Conservation (phyloP, 2,797 vertebrate species). For the Heliangelus exortis region DNA sequence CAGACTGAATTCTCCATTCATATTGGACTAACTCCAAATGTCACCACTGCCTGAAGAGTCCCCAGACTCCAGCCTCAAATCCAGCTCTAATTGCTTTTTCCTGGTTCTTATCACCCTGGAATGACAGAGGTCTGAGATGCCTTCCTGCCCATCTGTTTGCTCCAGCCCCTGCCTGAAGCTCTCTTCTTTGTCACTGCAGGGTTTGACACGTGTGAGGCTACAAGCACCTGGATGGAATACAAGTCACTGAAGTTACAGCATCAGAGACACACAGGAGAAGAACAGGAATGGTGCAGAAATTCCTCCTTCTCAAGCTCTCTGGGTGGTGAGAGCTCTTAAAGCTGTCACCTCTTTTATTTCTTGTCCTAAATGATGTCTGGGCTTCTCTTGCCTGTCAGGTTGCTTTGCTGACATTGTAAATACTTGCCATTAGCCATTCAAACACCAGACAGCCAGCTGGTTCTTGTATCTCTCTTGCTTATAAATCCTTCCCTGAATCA, state of each 20-base stretch:
- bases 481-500: conserved; percentile 7
- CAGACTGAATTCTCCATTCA: background rate
- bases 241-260: background rate
- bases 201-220: background rate
- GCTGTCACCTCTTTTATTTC: conserved; percentile 44
- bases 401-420: conserved; percentile 37
- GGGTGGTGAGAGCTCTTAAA: background rate
- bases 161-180: background rate
- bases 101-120: background rate
- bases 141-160: conserved; percentile 38
- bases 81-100: background rate
- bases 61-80: background rate
- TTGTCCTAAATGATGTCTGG: conserved; percentile 14
- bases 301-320: background rate
- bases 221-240: background rate
- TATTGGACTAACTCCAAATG: background rate
- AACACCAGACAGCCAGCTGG: conserved; percentile 15
- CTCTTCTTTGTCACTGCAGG: background rate
- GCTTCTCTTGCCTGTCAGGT: conserved; percentile 37
- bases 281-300: background rate
- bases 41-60: background rate
- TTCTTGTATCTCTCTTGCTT: conserved; percentile 6
- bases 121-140: background rate
- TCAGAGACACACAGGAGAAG: background rate
- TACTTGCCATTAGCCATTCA: conserved; percentile 10